These are phyloP conservation scores for Spisula subtruncata DNA, from an alignment of 2,888 invertebrate species.

Conservation along the genomic window DNA sequence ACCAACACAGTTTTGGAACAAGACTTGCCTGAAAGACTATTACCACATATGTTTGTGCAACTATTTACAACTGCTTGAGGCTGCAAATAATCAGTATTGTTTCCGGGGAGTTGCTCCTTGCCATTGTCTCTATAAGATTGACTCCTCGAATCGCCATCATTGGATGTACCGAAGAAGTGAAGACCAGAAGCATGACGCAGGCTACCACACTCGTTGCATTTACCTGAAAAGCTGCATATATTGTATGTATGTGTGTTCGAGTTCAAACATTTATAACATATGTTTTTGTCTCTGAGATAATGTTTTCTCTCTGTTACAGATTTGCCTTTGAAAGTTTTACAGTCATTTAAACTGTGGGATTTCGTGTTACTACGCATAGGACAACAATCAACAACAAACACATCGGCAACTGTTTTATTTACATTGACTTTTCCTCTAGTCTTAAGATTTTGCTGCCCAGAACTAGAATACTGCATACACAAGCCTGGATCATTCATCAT, in stretches of 20 bases:
- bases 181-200: background rate
- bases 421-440: background rate
- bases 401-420: background rate
- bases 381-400: conserved; percentile 1
- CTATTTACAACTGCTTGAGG: background rate
- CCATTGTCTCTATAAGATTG: background rate
- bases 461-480: background rate
- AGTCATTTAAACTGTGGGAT: background rate
- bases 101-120: background rate
- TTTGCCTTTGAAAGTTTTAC: background rate
- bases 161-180: background rate
- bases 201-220: background rate
- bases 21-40: background rate
- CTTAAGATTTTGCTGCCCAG: background rate
- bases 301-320: background rate
- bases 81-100: background rate
- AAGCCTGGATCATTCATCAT: conserved; percentile 53
- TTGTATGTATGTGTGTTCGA: background rate
- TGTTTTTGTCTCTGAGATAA: background rate
- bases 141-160: background rate
- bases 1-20: background rate
- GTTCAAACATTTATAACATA: background rate
- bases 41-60: conserved; percentile 1
- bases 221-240: background rate
- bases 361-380: background rate